Evolutionary conservation across 1,140 invertebrate genomes (phyloP).

Genomic region (Drosophila yakuba): DNA sequence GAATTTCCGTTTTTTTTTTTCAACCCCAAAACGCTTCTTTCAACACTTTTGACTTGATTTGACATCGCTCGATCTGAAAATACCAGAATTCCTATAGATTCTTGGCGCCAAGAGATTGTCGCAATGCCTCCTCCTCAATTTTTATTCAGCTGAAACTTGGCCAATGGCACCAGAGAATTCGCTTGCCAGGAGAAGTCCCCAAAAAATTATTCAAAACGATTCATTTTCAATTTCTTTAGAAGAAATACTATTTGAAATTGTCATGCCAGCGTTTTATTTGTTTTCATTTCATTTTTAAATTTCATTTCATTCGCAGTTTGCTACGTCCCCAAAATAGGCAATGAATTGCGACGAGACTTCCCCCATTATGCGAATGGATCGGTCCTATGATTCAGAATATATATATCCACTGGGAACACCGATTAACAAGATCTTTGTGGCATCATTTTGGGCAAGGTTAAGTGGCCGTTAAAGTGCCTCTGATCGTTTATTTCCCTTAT

Average conservation of each 20-base stretch:
- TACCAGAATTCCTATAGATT: conserved; percentile 64
- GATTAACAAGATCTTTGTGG: conserved; percentile 65
- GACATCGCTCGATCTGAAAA: conserved; percentile 51
- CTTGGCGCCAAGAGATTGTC: conserved; percentile 72
- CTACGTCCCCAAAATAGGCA: conserved; percentile 47
- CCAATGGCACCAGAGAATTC: conserved; percentile 7
- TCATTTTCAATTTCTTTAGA: conserved; percentile 65
- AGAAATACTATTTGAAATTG: conserved; percentile 61
- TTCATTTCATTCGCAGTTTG: conserved; percentile 20
- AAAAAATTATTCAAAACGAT: conserved; percentile 21
- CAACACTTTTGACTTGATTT: conserved; percentile 61
- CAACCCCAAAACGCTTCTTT: conserved; percentile 47
- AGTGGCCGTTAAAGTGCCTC: conserved; percentile 52
- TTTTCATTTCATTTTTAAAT: conserved; percentile 18
- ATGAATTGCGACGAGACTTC: conserved; percentile 35
- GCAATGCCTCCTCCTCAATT: conserved; percentile 47
- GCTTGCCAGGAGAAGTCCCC: conserved; percentile 17
- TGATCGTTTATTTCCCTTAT: conserved; percentile 28
- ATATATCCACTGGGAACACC: conserved; percentile 35
- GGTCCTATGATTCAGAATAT: conserved; percentile 64
- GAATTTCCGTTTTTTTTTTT: conserved; percentile 61
- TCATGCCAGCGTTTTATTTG: conserved; percentile 37
- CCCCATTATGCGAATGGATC: conserved; percentile 38
- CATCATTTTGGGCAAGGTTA: conserved; percentile 51
- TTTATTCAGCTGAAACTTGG: conserved; percentile 15